These are phyloP conservation scores for Paguma larvata DNA, from an alignment of 2,797 vertebrate genomes.

Conservation along the genomic window DNA sequence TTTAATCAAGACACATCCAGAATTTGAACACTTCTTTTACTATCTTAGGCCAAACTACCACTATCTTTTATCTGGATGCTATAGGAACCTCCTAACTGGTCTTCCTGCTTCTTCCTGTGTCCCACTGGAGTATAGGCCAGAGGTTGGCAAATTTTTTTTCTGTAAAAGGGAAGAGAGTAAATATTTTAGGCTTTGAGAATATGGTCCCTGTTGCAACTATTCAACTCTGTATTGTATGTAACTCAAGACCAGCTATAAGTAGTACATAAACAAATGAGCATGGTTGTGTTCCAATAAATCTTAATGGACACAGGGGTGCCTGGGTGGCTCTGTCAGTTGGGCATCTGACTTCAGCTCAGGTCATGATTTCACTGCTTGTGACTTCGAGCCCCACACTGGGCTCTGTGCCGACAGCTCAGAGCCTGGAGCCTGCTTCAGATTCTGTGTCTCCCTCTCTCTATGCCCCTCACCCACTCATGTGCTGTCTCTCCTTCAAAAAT, in stretches of 20 bases:
- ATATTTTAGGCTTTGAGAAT: conserved; percentile 60
- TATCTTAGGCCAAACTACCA: background rate
- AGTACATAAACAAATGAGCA: background rate
- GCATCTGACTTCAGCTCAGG: too few species aligned
- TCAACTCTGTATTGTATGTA: background rate
- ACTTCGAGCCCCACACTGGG: too few species aligned
- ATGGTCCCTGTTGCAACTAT: conserved; percentile 27
- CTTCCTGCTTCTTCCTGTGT: background rate
- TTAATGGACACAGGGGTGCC: background rate
- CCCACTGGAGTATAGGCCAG: background rate
- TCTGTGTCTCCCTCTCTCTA: too few species aligned
- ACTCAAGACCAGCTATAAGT: background rate
- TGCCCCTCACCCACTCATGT: too few species aligned
- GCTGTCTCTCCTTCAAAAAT: too few species aligned
- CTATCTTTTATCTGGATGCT: conserved; percentile 11
- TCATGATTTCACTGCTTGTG: too few species aligned
- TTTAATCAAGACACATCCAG: background rate
- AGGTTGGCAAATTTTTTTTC: background rate
- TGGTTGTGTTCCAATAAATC: background rate
- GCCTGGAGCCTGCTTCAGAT: too few species aligned
- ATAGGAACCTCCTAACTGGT: background rate
- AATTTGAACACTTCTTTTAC: background rate
- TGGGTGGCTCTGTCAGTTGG: too few species aligned
- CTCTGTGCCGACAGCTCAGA: too few species aligned
- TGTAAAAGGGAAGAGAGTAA: conserved; percentile 17